Base-by-base conservation (phyloP, 2,888 invertebrate genomes). In the Diloba caeruleocephala region DNA sequence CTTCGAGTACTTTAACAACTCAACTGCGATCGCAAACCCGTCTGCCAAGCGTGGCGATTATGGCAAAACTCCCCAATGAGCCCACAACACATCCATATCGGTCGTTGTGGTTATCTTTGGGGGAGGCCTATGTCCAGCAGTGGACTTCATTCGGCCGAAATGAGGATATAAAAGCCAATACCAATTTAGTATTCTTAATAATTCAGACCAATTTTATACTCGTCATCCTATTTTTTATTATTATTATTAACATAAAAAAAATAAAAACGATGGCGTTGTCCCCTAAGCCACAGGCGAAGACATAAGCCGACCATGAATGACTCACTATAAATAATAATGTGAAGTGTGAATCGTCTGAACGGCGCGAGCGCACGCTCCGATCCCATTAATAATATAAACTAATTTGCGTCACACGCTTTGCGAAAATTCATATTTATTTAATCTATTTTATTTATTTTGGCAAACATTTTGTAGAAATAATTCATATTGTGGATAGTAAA, bases 391-490 rank as follows among this genome's bases (percentile, higher is more conserved):
- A 73, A 61, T 69, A 50, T 46, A 49, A 57, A 39, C 44, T 65
- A 60, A 63, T 72, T 60, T 68, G 62, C 74, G 78, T 77, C 76
- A 67, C 48, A 49, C 33, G 50, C 25, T 45, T 33, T 4, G 26
- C 9, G 32, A 48, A 37, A 36, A 46, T 43, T 44, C 23, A 58
- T 45, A 57, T 54, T 52, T 42, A 55, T 55, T 43, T 58, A 37
- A 36, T 19, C 29, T 45, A 39, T 54, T 63, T 59, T 62, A 57
- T 75, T 72, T 66, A 61, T 63, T 63, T 71, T 72, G 54, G 63
- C 69, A 10, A 15, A 31, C 17, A 13, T 28, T 34, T 28, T 17
- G n/a, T 23, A 10, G 1, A 3, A n/a, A 3, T 34, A 21, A 12
- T 19, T 17, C 1, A 31, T 8, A 12, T 14, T 33, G 17, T n/a